Evolutionary conservation across 2,797 vertebrate genomes (phyloP), one percentile per base, ranked within the genome.

Genomic region (Basileuterus tristriatus): DNA sequence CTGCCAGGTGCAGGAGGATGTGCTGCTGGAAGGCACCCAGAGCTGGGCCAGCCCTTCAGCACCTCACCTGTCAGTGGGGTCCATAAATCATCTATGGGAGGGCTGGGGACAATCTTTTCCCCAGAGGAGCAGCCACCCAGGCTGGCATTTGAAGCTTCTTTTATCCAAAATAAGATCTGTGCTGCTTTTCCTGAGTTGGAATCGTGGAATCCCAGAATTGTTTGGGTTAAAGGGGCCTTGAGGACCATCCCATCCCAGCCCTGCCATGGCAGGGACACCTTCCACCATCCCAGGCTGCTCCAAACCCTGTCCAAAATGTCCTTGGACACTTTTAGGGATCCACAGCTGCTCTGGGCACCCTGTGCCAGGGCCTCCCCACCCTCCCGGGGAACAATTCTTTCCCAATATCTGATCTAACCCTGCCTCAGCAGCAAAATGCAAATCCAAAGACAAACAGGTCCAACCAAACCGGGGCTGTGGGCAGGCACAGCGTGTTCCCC

Each of bases 51-150:
- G 12, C 26, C 0, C 34, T 53, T 18, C 13, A 1, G 5, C 14
- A 1, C 69, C 15, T 2, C 26, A 17, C 18, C 17, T 5, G 21
- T 5, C 44, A 19, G 1, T 0, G 17, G 18, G 63, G 20, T 17
- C 7, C 1, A 17, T 24, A 17, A 50, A 39, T 18, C 26, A 5
- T 0, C 30, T 3, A 0, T 0, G 1, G 41, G 20, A 37, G 15
- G 36, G 22, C 8, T 4, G 44, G 7, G 58, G 52, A 16, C 2
- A 13, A 68, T 21, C 1, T 18, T 29, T 23, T 12, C 29, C 62
- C 10, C 29, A 7, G 6, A 21, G 63, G 29, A 71, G 39, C 68
- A 16, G 32, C 60, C 39, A 16, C 56, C 47, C 43, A 27, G 1
- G 13, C 18, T 7, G 65, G 26, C 1, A 0, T 34, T 55, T 43